phyloP scores from a whole-genome alignment of 2,797 vertebrate species.

The Clamator glandarius region DNA sequence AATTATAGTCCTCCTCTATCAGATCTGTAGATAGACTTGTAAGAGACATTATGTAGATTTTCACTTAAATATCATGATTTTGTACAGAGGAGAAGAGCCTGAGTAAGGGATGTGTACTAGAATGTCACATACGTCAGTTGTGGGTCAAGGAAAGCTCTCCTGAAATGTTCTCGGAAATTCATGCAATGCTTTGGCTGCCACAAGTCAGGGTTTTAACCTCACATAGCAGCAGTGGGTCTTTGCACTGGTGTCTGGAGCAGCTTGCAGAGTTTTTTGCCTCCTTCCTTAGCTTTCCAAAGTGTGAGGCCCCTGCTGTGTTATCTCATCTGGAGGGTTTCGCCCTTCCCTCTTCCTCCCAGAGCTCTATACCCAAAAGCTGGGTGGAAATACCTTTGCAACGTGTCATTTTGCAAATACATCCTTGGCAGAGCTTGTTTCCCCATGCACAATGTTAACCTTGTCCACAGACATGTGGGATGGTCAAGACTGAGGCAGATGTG shows the following conservation, averaged over 20 bases:
- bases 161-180: background rate
- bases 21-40: background rate
- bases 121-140: background rate
- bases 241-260: background rate
- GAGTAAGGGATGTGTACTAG: background rate
- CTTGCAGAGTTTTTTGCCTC: background rate
- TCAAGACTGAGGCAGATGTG: constrained; percentile 10
- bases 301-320: background rate
- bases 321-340: constrained; percentile 41
- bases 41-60: background rate
- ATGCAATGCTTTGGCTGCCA: background rate
- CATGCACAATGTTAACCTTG: constrained; percentile 1
- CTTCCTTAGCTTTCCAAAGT: background rate
- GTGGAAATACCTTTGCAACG: constrained; percentile 44
- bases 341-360: constrained; percentile 9
- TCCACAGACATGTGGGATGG: background rate
- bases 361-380: background rate
- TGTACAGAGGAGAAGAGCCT: background rate
- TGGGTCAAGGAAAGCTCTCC: background rate
- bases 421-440: constrained; percentile 39
- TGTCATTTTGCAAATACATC: constrained; percentile 60
- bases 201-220: background rate
- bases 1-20: background rate
- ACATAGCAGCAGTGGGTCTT: background rate
- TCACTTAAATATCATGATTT: background rate